Conservation (phyloP, 2,888 invertebrate species). For the Lasioglossum oenotherae region DNA sequence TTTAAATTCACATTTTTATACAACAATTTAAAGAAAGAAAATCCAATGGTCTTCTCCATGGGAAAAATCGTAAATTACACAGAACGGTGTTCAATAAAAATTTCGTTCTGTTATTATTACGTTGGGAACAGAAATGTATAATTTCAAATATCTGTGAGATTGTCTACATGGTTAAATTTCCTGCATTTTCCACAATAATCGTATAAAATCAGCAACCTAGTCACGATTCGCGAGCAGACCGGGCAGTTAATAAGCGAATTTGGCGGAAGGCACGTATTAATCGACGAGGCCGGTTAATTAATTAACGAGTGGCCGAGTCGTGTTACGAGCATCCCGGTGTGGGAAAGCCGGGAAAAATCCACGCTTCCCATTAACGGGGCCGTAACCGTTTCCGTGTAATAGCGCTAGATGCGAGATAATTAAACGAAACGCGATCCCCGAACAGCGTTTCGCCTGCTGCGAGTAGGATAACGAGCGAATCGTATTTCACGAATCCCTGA, state of each 20-base stretch:
- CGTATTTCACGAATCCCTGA: neutral
- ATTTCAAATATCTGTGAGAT: neutral
- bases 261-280: neutral
- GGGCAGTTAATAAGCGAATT: neutral
- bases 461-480: neutral
- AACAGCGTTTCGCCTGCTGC: neutral
- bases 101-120: neutral
- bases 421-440: slow-evolving; percentile 16
- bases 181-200: neutral
- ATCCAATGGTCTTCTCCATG: too few relatives aligned
- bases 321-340: neutral
- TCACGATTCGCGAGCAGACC: neutral
- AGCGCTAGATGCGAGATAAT: slow-evolving; percentile 24
- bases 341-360: neutral
- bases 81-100: neutral
- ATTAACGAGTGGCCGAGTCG: slow-evolving; percentile 20
- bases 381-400: slow-evolving; percentile 23
- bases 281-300: slow-evolving; percentile 14
- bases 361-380: slow-evolving; percentile 17
- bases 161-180: neutral
- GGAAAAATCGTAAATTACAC: neutral
- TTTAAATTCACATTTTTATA: too few relatives aligned
- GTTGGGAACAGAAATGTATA: neutral
- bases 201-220: neutral
- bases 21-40: too few relatives aligned